Percentiles rank a stretch among this genome's conserved stretches.
These are phyloP conservation scores for Plecturocebus donacophilus DNA, from an alignment of 2,113 vertebrate genomes.

Conservation along the genomic window DNA sequence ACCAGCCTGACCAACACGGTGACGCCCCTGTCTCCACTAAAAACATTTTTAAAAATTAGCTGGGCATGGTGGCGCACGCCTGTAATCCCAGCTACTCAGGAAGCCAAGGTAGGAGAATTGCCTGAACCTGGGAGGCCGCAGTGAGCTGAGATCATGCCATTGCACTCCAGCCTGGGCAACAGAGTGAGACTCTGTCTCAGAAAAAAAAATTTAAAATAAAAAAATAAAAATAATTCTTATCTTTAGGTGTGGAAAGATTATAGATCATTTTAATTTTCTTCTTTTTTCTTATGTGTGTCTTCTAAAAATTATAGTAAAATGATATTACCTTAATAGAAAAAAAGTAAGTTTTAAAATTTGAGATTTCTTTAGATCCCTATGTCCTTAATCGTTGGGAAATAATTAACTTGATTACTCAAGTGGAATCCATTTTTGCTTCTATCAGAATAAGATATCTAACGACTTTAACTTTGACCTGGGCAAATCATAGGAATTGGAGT, in stretches of 20 bases:
- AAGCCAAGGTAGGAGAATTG: neutral
- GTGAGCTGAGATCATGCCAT: neutral
- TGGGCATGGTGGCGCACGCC: no score
- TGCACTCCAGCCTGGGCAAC: neutral
- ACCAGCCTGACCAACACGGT: neutral
- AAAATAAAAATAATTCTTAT: neutral
- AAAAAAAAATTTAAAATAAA: neutral
- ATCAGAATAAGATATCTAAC: neutral
- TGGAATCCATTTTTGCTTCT: neutral
- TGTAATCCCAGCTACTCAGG: neutral
- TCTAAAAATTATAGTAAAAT: slow-evolving; percentile 43
- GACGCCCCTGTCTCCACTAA: neutral
- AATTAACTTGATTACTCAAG: neutral
- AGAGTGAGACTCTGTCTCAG: neutral
- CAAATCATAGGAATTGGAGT: neutral
- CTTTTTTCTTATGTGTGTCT: slow-evolving; percentile 3
- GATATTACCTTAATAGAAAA: neutral
- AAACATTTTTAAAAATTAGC: neutral
- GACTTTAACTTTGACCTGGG: neutral
- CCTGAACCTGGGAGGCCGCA: neutral
- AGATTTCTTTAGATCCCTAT: neutral
- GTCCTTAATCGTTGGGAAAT: neutral
- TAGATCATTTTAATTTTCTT: slow-evolving; percentile 9
- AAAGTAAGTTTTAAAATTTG: slow-evolving; percentile 1
- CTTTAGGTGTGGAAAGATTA: neutral